Evolutionary conservation across 2,888 invertebrate species (phyloP), one percentile per base, ranked within the genome.

Genomic region (Drosophila pseudotakahashii): DNA sequence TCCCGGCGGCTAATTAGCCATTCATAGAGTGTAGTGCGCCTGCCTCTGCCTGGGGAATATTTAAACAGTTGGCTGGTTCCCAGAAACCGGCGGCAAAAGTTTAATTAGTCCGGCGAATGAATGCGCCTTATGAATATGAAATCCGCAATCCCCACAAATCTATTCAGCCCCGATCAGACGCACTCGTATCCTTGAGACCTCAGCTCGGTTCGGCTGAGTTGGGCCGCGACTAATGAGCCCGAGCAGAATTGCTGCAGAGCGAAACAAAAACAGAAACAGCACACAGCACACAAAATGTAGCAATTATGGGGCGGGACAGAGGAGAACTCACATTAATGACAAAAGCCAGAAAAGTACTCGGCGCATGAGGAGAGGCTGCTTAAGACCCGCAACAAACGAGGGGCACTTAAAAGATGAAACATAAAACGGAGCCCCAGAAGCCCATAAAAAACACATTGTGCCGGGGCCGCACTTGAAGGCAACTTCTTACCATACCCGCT

Each of bases 401-500:
- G 72, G 67, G 62, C 76, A 79, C 86, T 82, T 63, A 88, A 88
- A 82, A 85, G 88, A 88, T 82, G 82, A 85, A 88, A 85, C 88
- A 82, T 82, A 79, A 82, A 82, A 79, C 75, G 79, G 66, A 69
- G 74, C 81, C 66, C 69, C 73, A 61, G 78, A 70, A 87, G 78
- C 51, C 81, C 83, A 85, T 88, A 81, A 82, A 82, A 78, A 77
- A 82, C 83, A 82, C 82, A 82, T 88, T 82, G 86, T 88, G 82
- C 86, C 67, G 60, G 51, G 76, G 68, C 73, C 44, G 75, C 67
- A 71, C 77, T 85, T 75, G 81, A 85, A 63, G 47, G 71, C 66
- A 55, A 71, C 55, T 64, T 73, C 66, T 57, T 68, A 30, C 69
- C 48, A 26, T 39, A 19, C 55, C 26, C 23, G 48, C 26, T 19